phyloP scores from a whole-genome alignment of 92 coral and sea anemone species.

The Epizoanthus stellaris region DNA sequence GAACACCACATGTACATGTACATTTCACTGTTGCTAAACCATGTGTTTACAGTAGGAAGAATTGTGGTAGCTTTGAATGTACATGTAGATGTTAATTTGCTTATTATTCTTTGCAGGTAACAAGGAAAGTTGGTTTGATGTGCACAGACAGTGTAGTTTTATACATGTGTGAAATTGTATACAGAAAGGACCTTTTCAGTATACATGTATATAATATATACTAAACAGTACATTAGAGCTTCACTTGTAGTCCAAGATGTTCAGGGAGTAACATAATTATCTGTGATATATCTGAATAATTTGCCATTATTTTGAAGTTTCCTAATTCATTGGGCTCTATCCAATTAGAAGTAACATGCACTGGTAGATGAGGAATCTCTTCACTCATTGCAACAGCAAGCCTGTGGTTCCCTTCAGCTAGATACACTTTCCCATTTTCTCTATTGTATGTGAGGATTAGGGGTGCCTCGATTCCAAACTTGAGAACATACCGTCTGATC shows the following conservation, averaged over 20 bases:
- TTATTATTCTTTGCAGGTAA: conserved; percentile 1
- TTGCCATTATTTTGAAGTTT: conserved; percentile 33
- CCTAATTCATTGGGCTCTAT: conserved; percentile 37
- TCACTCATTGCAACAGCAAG: conserved; percentile 44
- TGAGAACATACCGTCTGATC: conserved; percentile 39
- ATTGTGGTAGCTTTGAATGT: conserved; percentile 1
- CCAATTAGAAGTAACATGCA: conserved; percentile 34
- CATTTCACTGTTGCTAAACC: conserved; percentile 21
- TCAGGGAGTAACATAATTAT: conserved; percentile 18
- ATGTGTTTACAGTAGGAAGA: conserved; percentile 12
- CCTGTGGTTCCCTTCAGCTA: conserved; percentile 50
- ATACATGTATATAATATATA: no score
- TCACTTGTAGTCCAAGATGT: conserved; percentile 33
- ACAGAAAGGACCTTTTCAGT: no score
- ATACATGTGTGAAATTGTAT: no score
- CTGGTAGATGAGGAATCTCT: conserved; percentile 38
- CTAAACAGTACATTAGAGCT: no score
- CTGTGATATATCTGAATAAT: conserved; percentile 27
- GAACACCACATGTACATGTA: no score
- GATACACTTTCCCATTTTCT: conserved; percentile 25
- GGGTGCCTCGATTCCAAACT: conserved; percentile 48
- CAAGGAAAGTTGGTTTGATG: no score
- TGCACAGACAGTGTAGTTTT: no score
- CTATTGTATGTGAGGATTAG: conserved; percentile 25
- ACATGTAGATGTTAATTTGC: background rate